phyloP scores from a whole-genome alignment of 2,888 invertebrate species.

The Abscondita cerata region DNA sequence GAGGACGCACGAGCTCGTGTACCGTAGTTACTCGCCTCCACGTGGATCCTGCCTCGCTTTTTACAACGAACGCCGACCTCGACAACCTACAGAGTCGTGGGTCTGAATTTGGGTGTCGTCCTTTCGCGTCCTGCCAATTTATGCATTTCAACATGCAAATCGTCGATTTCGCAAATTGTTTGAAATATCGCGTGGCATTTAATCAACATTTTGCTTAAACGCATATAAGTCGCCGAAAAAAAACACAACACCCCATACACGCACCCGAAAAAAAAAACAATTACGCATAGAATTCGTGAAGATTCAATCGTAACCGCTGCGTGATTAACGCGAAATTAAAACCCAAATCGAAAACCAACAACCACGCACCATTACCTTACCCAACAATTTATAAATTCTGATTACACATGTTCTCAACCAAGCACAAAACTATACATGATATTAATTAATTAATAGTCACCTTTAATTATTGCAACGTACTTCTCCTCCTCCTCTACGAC shows the following conservation, averaged over 20 bases:
- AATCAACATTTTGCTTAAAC: not conserved
- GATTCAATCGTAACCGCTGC: no score
- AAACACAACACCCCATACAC: no score
- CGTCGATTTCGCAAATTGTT: constrained; percentile 15
- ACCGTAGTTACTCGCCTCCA: constrained; percentile 61
- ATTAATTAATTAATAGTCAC: no score
- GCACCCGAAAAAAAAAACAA: not conserved
- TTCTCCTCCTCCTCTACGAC: not conserved
- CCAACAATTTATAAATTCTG: constrained; percentile 12
- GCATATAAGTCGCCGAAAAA: no score
- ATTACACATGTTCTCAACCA: not conserved
- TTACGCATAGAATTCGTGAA: no score
- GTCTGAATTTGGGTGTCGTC: constrained; percentile 57
- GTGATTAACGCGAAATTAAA: not conserved
- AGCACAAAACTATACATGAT: no score
- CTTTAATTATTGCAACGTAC: not conserved
- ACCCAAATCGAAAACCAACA: not conserved
- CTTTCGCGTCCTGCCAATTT: constrained; percentile 45
- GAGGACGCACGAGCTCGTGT: constrained; percentile 62
- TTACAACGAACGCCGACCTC: constrained; percentile 69
- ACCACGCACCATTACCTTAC: constrained; percentile 22
- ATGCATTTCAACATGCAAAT: constrained; percentile 26
- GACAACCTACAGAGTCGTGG: constrained; percentile 67
- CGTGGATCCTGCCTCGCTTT: constrained; percentile 58
- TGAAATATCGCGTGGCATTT: not conserved